Evolutionary conservation across 2,113 vertebrate species (phyloP), one percentile per base, ranked within the genome.

Genomic region (Zosterops borbonicus): DNA sequence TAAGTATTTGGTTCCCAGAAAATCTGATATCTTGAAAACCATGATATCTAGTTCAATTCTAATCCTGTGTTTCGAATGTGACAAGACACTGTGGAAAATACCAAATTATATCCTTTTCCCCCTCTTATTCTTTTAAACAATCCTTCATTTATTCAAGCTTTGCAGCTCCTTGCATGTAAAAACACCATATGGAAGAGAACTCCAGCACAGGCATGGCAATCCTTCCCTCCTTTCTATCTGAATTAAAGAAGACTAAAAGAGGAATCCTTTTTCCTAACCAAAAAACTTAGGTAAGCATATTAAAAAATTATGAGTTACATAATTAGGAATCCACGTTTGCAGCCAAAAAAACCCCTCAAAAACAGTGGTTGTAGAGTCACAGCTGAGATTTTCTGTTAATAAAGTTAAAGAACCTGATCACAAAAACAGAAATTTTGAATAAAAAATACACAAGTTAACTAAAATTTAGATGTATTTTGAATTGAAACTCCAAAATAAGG

Each of bases 361-460:
- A 39, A 39, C 39, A 0, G 2, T n/a, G 4, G 1, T 41, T 56
- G 4, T 17, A 29, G 11, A 64, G 12, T 59, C 2, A 68, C 58
- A 64, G 35, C 14, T 58, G 17, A 69, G 59, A 70, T 70, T 63
- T 75, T 59, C 9, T 65, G 15, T 55, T 53, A n/a, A 24, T 53
- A 53, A 31, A 35, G 16, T 73, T 42, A 59, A n/a, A 29, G 16
- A 89, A 41, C 4, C 20, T 46, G 13, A 74, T 70, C 13, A 58
- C 7, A 68, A 59, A 9, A 82, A 49, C 7, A 68, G 19, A 82
- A 56, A 71, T 11, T 46, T 19, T 86, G 37, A 53, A 14, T 65
- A 42, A 58, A 64, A 62, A 31, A 41, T 64, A 37, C 65, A 44
- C 4, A 12, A 11, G 1, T 28, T 41, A 92, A 58, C 73, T 63